Evolutionary conservation across 2,113 vertebrate genomes (phyloP), one percentile per base, ranked within the genome.

Genomic region (Diglossa brunneiventris): DNA sequence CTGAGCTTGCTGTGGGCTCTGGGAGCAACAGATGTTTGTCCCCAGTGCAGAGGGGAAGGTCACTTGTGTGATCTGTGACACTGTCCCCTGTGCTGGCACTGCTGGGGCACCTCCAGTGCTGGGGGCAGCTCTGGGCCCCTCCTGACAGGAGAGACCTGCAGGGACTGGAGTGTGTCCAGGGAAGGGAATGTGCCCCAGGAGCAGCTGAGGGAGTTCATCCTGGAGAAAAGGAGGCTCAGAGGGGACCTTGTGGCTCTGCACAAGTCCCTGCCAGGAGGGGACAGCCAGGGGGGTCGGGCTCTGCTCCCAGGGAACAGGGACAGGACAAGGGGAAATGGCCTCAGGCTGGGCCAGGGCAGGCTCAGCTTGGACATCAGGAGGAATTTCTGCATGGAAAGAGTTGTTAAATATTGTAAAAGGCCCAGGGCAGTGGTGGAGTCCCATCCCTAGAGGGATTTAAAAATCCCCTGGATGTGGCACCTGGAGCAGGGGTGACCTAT

Each of bases 341-440:
- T 69, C 83, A 53, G 33, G 73, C 55, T 77, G 73, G 1, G 64
- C 74, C 64, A 78, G 74, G 56, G n/a, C 12, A 78, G 55, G n/a
- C 1, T n/a, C n/a, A 63, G 56, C 2, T 0, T 23, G 75, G 47
- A 8, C 16, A 63, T 0, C 15, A 37, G 64, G 0, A 62, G 13
- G 15, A 55, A 79, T 72, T 79, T 24, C 41, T 0, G 0, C n/a
- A 0, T 30, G 15, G 20, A 63, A 63, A 35, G 30, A 8, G 13
- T 9, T 53, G 33, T 53, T 53, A 63, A 21, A 46, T 17, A 27
- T 3, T 46, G 41, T 33, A 53, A 64, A 16, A 73, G 33, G 23
- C 56, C n/a, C 66, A 63, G 5, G 49, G 28, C 2, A 13, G 41
- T 7, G 39, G 7, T 24, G 11, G 26, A 42, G 28, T 58, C 21